Percentiles rank a stretch among this genome's conserved stretches.
Conservation (phyloP, 2,797 vertebrate species). For the Pelochelys cantorii region DNA sequence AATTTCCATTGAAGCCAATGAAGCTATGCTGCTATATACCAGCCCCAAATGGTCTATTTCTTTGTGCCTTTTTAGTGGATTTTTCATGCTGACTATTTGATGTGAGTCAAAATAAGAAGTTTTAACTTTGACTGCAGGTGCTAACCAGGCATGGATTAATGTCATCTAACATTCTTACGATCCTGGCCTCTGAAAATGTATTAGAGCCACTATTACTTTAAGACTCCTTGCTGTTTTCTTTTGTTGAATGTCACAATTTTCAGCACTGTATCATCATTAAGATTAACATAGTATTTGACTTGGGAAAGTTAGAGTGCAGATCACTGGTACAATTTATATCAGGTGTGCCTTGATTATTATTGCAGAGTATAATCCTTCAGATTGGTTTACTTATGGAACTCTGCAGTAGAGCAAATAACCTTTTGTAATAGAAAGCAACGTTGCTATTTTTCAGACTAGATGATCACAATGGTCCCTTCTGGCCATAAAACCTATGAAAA, state of each 20-base stretch:
- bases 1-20: not conserved
- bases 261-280: not conserved
- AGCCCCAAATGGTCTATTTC: not conserved
- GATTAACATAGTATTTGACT: fast-evolving
- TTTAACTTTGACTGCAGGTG: not conserved
- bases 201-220: not conserved
- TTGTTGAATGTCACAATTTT: not conserved
- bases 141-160: not conserved
- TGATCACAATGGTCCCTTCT: not conserved
- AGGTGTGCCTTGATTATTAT: not conserved
- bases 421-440: not conserved
- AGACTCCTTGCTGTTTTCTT: not conserved
- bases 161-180: not conserved
- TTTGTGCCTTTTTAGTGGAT: not conserved
- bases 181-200: not conserved
- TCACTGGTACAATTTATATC: not conserved
- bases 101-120: not conserved
- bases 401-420: not conserved
- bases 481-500: not conserved
- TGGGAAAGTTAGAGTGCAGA: not conserved
- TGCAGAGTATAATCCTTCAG: not conserved
- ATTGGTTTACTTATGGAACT: not conserved
- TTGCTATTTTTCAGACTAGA: not conserved
- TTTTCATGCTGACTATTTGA: not conserved
- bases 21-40: not conserved